Base-by-base conservation (phyloP, 2,888 invertebrate genomes). In the Rutpela maculata region DNA sequence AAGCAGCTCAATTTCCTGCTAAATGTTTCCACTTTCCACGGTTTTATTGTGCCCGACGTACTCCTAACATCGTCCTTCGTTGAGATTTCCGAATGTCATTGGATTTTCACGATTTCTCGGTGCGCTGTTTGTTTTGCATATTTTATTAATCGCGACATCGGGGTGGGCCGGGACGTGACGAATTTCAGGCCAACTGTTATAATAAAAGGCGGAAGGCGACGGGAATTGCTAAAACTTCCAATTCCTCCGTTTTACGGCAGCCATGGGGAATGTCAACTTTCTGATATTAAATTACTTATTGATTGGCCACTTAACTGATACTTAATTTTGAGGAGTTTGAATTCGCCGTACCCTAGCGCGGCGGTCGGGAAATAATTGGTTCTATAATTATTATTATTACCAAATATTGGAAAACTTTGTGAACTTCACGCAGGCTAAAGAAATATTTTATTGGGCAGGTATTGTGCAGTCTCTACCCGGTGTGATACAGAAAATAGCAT, bases 111-210 rank as follows among this genome's bases (percentile, higher is more conserved):
- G 80, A 79, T 80, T 84, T 78, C 81, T 76, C 79, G 65, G 74
- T 59, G 72, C 78, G 74, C 83, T 82, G 83, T 84, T 86, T 85
- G 84, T 86, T 86, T 86, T 86, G 84, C 85, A 86, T 86, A 85
- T 86, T 86, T 86, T 86, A 86, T 86, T 86, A 86, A 86, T 86
- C 84, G 83, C 76, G 78, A 76, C 76, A 78, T 69, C 68, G 62
- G 69, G 80, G 71, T 66, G 74, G 79, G 77, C 62, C 74, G 69
- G 69, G 71, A 79, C 82, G 82, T 82, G 79, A 81, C 81, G 80
- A 82, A 82, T 80, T 82, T 80, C 77, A 72, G 80, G 77, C 80
- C 78, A 79, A 81, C 79, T 79, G 80, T 82, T 81, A 81, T 82
- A 82, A 82, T 82, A 82, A 82, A 81, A 78, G 79, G 75, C 76